Conservation (phyloP, 2,113 vertebrate genomes). For the Sphaerodactylus townsendi region DNA sequence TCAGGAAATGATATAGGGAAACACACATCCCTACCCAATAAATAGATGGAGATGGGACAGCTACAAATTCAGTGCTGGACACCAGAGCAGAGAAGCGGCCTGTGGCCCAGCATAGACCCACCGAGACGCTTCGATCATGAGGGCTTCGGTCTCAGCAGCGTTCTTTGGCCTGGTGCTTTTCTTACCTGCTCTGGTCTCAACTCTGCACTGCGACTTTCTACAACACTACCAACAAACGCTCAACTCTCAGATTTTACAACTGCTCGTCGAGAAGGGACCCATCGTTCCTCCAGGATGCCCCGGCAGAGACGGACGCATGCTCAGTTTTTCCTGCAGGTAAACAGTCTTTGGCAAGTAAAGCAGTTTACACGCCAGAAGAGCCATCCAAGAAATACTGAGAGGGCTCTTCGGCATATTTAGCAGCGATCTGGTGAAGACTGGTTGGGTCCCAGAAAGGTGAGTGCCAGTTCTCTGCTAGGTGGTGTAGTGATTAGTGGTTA, state of each 20-base stretch:
- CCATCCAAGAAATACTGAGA: background rate
- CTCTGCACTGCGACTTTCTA: background rate
- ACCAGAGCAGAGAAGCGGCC: no score
- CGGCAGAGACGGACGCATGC: accelerated
- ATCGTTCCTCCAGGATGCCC: background rate
- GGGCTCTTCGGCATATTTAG: constrained; percentile 9
- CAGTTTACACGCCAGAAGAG: background rate
- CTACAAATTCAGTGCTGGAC: accelerated
- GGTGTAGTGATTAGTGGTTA: no score
- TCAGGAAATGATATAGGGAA: constrained; percentile 17
- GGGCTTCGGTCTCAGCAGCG: accelerated
- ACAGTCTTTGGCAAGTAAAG: background rate
- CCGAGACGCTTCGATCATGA: background rate
- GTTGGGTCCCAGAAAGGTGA: background rate
- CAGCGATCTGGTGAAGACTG: accelerated
- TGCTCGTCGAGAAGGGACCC: background rate
- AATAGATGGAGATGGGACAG: accelerated
- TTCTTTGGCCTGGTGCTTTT: accelerated
- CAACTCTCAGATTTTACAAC: background rate
- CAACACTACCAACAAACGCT: accelerated
- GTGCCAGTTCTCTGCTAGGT: background rate
- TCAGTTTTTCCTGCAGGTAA: background rate
- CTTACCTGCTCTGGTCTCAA: accelerated
- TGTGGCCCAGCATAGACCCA: background rate
- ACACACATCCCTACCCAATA: accelerated